Base-by-base conservation (phyloP, 2,113 vertebrate genomes). In the Cephalopterus ornatus region DNA sequence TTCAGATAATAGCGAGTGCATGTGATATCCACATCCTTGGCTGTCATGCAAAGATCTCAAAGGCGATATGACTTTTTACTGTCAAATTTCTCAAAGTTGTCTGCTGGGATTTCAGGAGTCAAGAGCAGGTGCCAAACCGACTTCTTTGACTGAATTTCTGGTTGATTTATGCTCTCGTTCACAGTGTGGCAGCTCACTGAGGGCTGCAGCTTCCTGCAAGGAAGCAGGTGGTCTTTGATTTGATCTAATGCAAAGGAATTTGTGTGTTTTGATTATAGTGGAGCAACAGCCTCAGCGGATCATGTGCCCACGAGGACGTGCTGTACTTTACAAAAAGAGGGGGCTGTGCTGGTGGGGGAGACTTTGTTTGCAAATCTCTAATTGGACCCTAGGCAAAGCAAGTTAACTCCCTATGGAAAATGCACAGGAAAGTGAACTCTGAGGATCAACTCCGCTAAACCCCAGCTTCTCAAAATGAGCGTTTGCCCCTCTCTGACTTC, bases 261-360 rank as follows among this genome's bases (percentile, higher is more conserved):
- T 28, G 13, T 22, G 12, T 16, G 4, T 72, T 90, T 32, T 0
- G 0, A 2, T 49, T 42, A 4, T 3, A 72, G 30, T 0, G 0
- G 42, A 59, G 10, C 18, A 55, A 20, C 32, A 71, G 19, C 26
- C 47, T 44, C 59, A 37, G 33, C 35, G 44, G 63, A 4, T 59
- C 0, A 0, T 46, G 26, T 14, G 19, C 8, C 18, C 9, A 1
- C 1, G 32, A 67, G 26, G 39, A 39, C 24, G 4, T 4, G 16
- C 30, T 14, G 7, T 1, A 11, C 35, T 55, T 16, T 10, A 5
- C 2, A 13, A 19, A 44, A 19, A n/a, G 22, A 27, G 21, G 2
- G 12, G 6, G 14, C 28, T 8, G 11, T 11, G 32, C 32, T 50
- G 2, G 1, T 3, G 11, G 4, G 12, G 24, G 53, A 63, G 18